Evolutionary conservation across 1,140 invertebrate species (phyloP), one percentile per base, ranked within the genome.

Genomic region (Drosophila littoralis): DNA sequence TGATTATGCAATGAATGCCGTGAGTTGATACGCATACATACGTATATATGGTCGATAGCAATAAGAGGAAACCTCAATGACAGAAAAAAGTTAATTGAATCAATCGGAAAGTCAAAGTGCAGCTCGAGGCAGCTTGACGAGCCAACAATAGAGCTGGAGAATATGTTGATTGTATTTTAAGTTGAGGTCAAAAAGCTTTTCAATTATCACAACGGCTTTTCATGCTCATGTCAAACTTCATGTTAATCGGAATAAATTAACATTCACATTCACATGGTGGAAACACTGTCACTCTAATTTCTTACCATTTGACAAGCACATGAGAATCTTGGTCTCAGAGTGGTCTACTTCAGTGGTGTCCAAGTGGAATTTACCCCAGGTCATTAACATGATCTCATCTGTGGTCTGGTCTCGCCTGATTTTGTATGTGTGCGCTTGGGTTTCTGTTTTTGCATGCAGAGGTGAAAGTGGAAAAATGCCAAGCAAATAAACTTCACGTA

Each of bases 401-500:
- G 36, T 35, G 15, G 35, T 55, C 8, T 63, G 48, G 66, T 61
- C 51, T 68, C 54, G 33, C 17, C 32, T 54, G 38, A 42, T 50
- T 72, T 51, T 13, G 32, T 43, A 13, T 57, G 32, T 36, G 22
- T 63, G 13, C 61, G 28, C 7, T 54, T 48, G 48, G 33, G 40
- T 58, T 48, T 69, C 63, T 77, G 42, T 66, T 61, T 76, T 57
- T 66, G 36, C 28, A 33, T 17, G 33, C 13, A 7, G 38, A 66
- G 79, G 82, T 86, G 82, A 86, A 86, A 86, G 82, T 82, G 76
- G 67, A 86, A 88, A 86, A 73, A 82, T 66, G 71, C 57, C 64
- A 77, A 32, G 78, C 78, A 81, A 88, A 79, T 67, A 82, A 73
- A 82, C 57, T 82, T 82, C 75, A 86, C 72, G 82, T 86, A 86